Evolutionary conservation across 2,797 vertebrate genomes (phyloP).

Genomic region (Mastacembelus armatus): DNA sequence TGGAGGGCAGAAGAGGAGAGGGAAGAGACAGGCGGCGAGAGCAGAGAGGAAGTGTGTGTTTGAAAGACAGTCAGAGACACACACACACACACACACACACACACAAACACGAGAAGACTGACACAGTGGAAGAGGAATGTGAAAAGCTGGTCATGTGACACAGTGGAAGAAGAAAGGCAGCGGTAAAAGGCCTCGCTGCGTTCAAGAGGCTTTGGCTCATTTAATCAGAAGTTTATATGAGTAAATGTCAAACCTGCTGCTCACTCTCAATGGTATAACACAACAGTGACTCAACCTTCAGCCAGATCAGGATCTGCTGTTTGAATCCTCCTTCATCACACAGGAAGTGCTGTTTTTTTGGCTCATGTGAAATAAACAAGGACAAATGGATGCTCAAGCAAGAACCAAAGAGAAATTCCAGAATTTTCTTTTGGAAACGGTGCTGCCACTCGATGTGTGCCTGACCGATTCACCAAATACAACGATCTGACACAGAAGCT

Average conservation of each 20-base stretch:
- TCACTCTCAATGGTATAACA: slow-evolving; percentile 26
- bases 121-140: slow-evolving; percentile 31
- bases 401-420: neutral
- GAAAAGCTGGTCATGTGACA: slow-evolving; percentile 36
- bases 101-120: slow-evolving; percentile 14
- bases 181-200: slow-evolving; percentile 12
- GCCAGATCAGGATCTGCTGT: slow-evolving; percentile 21
- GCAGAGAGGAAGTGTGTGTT: slow-evolving; percentile 43
- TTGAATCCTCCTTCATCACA: slow-evolving; percentile 38
- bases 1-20: slow-evolving; percentile 88
- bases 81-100: slow-evolving; percentile 6
- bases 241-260: slow-evolving; percentile 34
- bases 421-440: neutral
- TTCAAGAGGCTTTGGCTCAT: slow-evolving; percentile 29
- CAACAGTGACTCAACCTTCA: slow-evolving; percentile 42
- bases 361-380: neutral
- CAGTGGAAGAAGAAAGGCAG: slow-evolving; percentile 16
- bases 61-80: slow-evolving; percentile 4
- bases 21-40: slow-evolving; percentile 59
- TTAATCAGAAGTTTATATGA: slow-evolving; percentile 28
- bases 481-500: no score
- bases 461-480: neutral
- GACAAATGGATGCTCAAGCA: neutral
- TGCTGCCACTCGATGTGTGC: neutral
- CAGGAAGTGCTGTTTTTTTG: slow-evolving; percentile 30